Percentiles rank a stretch among this genome's conserved stretches.
Evolutionary conservation across 2,888 invertebrate species (phyloP).

Genomic region (Ligdia adustata): DNA sequence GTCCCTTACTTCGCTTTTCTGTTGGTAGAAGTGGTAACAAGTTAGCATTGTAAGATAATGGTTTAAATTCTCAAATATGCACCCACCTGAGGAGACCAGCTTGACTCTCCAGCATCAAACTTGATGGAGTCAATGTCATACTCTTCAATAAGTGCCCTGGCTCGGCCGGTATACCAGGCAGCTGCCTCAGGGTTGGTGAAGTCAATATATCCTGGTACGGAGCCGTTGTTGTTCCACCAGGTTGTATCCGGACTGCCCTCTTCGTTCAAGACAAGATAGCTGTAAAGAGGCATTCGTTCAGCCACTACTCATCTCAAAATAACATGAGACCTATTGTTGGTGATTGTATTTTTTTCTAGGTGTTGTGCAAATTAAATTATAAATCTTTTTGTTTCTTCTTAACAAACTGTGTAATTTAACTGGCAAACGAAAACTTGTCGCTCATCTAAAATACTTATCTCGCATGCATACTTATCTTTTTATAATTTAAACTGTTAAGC

Average conservation of each 20-base stretch:
- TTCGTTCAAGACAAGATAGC: conserved; percentile 79
- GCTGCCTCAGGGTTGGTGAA: conserved; percentile 88
- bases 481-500: no score
- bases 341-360: no score
- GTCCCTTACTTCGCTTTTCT: no score
- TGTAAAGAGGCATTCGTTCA: conserved; percentile 47
- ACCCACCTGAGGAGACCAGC: conserved; percentile 86
- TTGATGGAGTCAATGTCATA: conserved; percentile 90
- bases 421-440: no score
- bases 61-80: background rate
- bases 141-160: conserved; percentile 80
- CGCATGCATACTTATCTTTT: no score
- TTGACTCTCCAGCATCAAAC: conserved; percentile 92
- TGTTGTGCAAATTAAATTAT: no score
- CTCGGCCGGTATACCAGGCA: conserved; percentile 82
- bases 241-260: conserved; percentile 71
- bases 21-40: no score
- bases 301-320: no score
- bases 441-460: no score
- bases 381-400: no score
- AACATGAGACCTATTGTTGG: no score
- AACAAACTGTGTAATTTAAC: no score
- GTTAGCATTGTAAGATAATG: background rate
- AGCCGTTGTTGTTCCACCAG: conserved; percentile 84
- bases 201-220: conserved; percentile 86